These are phyloP conservation scores for Benthochromis sp. DNA, from an alignment of 2,113 vertebrate species.

Conservation along the genomic window DNA sequence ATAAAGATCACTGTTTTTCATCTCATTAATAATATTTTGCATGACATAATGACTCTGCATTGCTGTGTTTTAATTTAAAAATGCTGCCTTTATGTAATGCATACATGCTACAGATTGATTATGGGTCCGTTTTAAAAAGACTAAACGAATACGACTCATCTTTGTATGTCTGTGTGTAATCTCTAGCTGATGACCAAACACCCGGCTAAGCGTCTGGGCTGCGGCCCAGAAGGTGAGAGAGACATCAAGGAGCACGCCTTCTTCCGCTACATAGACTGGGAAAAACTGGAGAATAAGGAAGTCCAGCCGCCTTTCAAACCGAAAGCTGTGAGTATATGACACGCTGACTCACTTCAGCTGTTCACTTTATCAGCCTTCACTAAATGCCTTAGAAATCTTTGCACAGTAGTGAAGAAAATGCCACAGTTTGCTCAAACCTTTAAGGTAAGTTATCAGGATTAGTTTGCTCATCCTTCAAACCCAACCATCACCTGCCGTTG, in stretches of 20 bases:
- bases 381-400: background rate
- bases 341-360: background rate
- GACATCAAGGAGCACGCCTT: constrained; percentile 97
- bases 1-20: background rate
- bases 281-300: constrained; percentile 92
- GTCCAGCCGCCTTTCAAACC: constrained; percentile 97
- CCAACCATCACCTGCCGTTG: constrained; percentile 53
- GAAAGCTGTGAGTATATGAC: constrained; percentile 84
- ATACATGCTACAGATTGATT: background rate
- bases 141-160: background rate
- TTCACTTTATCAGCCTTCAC: background rate
- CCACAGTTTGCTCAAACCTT: background rate
- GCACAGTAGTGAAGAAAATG: background rate
- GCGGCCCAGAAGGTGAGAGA: constrained; percentile 89
- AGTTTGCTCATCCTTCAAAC: constrained; percentile 28
- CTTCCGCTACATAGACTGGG: constrained; percentile 98
- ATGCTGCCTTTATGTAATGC: background rate
- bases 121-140: background rate
- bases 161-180: constrained; percentile 3
- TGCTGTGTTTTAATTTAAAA: background rate
- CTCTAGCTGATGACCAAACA: constrained; percentile 97
- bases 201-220: constrained; percentile 91
- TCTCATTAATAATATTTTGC: background rate
- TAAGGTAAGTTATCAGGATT: constrained; percentile 45
- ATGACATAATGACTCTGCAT: background rate